Evolutionary conservation across 2,113 vertebrate species (phyloP), one percentile per base, ranked within the genome.

Genomic region (Dipodomys ordii): DNA sequence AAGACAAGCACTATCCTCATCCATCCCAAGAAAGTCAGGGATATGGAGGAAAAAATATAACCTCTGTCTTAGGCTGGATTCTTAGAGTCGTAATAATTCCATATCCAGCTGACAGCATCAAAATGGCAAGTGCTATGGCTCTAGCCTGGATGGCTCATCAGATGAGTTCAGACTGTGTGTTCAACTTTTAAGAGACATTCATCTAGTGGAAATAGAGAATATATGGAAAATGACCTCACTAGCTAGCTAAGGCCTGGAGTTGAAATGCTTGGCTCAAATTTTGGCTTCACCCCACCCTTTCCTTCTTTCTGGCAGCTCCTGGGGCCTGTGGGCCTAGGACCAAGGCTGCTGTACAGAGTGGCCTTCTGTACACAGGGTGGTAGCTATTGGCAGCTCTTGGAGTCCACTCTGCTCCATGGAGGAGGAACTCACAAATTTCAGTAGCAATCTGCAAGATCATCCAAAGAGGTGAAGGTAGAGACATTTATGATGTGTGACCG

Each of bases 211-310:
- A 97, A 94, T 44, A 95, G 94, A 92, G 76, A 83, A 4, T 35
- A 83, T 19, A 90, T 96, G 95, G 88, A 97, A 98, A 98, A 97
- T 97, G 81, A 95, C 77, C 93, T 97, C 68, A 97, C 72, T 79
- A 72, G 5, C 69, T 89, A 85, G 12, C 78, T 94, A 64, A 88
- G 53, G 87, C 88, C 96, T 88, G 65, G 95, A 94, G 73, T 68
- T 78, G 84, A 57, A 79, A 92, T 22, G n/a, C 65, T 32, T 94
- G 11, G 28, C 92, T 96, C 94, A 89, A 28, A 82, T 91, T 93
- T 93, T 94, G 90, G 90, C 82, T 44, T 94, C 71, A 18, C 60
- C 69, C n/a, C 72, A 7, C 13, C 87, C 39, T 23, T 85, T 81
- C 74, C 83, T 96, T 20, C 65, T 86, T 93, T 95, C 90, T 85